Evolutionary conservation across 2,113 vertebrate genomes (phyloP).

Genomic region (Cyphomyrus discorhynchus): DNA sequence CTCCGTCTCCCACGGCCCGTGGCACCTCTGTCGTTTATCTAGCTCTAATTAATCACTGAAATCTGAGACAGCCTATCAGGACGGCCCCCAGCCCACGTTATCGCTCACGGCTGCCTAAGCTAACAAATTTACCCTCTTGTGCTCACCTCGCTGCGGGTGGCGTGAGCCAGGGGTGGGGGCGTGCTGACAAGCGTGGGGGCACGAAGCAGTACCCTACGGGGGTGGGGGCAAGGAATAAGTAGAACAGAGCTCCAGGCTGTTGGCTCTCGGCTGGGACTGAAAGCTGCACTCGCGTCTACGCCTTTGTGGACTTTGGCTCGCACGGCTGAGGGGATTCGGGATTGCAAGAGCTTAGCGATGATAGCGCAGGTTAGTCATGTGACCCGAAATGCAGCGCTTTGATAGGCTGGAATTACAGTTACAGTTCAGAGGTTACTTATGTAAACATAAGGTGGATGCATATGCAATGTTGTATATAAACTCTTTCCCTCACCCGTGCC

Average conservation of each 20-base stretch:
- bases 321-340: background rate
- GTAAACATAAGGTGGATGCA: background rate
- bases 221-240: no score
- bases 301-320: background rate
- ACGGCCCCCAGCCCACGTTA: conserved; percentile 16
- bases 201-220: background rate
- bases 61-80: conserved; percentile 30
- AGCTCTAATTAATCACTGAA: conserved; percentile 34
- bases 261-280: background rate
- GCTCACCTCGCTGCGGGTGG: conserved; percentile 18
- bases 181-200: background rate
- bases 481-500: background rate
- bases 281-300: background rate
- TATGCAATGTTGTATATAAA: background rate
- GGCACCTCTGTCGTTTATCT: conserved; percentile 22
- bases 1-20: conserved; percentile 20
- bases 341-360: background rate
- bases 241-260: background rate
- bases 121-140: conserved; percentile 34
- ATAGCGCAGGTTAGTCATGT: background rate
- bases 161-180: conserved; percentile 6
- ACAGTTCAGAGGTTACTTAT: background rate
- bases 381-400: background rate
- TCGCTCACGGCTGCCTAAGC: conserved; percentile 30
- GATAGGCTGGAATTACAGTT: background rate